Conservation (phyloP, 2,113 vertebrate species). For the Gasterosteus nipponicus region DNA sequence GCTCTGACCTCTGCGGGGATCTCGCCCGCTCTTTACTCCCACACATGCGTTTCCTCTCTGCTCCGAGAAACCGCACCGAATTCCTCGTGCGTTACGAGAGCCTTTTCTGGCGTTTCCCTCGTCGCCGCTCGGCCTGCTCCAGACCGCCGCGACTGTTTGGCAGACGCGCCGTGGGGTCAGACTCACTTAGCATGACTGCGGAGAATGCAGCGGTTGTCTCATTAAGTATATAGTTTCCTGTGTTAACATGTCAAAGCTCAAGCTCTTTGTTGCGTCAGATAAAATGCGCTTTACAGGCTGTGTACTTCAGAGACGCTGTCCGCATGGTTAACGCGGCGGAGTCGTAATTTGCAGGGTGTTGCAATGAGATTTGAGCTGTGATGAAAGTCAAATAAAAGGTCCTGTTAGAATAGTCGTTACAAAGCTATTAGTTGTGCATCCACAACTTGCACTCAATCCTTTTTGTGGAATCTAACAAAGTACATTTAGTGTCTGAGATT, state of each 20-base stretch:
- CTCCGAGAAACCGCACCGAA: slow-evolving; percentile 61
- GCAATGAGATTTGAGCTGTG: slow-evolving; percentile 43
- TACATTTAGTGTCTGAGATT: neutral
- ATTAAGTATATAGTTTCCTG: slow-evolving; percentile 68
- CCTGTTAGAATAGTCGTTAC: neutral
- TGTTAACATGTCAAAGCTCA: slow-evolving; percentile 53
- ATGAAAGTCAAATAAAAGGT: slow-evolving; percentile 1
- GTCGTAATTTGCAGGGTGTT: slow-evolving; percentile 64
- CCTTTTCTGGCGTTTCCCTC: slow-evolving; percentile 28
- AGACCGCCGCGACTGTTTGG: slow-evolving; percentile 62
- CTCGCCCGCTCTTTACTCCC: slow-evolving; percentile 52
- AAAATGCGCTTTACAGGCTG: slow-evolving; percentile 50
- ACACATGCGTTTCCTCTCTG: slow-evolving; percentile 63
- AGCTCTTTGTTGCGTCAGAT: slow-evolving; percentile 48
- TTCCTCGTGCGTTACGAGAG: slow-evolving; percentile 66
- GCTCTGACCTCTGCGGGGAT: slow-evolving; percentile 67
- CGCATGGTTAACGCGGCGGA: slow-evolving; percentile 35
- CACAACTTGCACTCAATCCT: neutral
- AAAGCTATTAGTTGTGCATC: neutral
- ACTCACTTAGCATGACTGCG: slow-evolving; percentile 53
- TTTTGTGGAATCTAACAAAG: neutral
- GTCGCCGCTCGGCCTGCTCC: slow-evolving; percentile 50
- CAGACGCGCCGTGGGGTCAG: slow-evolving; percentile 48
- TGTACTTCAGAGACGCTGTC: slow-evolving; percentile 37
- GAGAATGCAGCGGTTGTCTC: slow-evolving; percentile 61